A percentile compares a stretch with the other conserved stretches of the same genome.
phyloP scores from a whole-genome alignment of 2,888 invertebrate genomes.

The Cetonia aurata region DNA sequence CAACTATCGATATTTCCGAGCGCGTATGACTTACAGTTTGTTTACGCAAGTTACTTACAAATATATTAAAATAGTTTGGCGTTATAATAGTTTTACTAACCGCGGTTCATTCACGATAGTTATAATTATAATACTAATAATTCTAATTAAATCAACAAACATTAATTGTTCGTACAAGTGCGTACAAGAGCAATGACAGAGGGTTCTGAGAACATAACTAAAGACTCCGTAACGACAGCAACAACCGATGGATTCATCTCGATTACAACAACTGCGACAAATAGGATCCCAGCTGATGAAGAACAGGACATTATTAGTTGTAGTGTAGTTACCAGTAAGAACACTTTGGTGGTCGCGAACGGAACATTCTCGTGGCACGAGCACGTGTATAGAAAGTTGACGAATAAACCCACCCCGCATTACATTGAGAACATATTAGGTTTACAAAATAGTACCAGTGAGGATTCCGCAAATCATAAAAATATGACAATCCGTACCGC shows the following conservation, averaged over 20 bases:
- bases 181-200: constrained; percentile 44
- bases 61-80: too few species aligned
- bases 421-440: constrained; percentile 91
- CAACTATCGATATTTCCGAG: constrained; percentile 7
- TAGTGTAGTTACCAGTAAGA: constrained; percentile 46
- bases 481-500: constrained; percentile 49
- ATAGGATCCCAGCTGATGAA: constrained; percentile 22
- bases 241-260: constrained; percentile 38
- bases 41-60: too few species aligned
- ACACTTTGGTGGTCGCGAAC: constrained; percentile 42
- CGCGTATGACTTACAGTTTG: constrained; percentile 35
- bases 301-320: constrained; percentile 41
- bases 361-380: constrained; percentile 81
- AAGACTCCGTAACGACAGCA: constrained; percentile 40
- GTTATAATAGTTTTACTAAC: constrained; percentile 12
- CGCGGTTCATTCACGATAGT: constrained; percentile 43
- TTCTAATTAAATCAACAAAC: not conserved
- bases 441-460: constrained; percentile 53
- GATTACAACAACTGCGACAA: constrained; percentile 32
- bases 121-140: not conserved
- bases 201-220: constrained; percentile 43
- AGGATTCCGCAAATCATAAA: constrained; percentile 43
- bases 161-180: constrained; percentile 22
- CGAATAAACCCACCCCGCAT: constrained; percentile 87
- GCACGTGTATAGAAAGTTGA: constrained; percentile 88